A percentile compares a stretch with the other conserved stretches of the same genome.
Evolutionary conservation across 2,888 invertebrate genomes (phyloP).

Genomic region (Aspidapion aeneum): DNA sequence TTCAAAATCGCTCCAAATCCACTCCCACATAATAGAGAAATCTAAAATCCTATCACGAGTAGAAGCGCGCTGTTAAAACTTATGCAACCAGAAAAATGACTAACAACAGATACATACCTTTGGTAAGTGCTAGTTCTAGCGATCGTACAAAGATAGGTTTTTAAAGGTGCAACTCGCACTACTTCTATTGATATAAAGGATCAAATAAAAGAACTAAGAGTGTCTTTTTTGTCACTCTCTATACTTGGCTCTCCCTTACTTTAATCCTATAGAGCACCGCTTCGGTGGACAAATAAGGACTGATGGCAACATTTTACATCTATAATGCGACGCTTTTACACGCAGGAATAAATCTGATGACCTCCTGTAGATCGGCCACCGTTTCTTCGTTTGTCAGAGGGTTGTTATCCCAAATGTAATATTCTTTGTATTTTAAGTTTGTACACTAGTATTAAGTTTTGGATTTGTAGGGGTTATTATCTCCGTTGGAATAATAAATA

Average conservation of each 20-base stretch:
- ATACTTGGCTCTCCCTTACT: background rate
- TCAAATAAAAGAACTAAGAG: no score
- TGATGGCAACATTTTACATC: background rate
- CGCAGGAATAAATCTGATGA: background rate
- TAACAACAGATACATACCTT: background rate
- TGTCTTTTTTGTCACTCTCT: background rate
- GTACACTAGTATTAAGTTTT: no score
- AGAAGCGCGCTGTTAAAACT: background rate
- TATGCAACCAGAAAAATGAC: background rate
- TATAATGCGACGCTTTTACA: background rate
- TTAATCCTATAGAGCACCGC: background rate
- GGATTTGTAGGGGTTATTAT: no score
- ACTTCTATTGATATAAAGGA: no score
- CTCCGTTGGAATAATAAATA: no score
- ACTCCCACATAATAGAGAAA: background rate
- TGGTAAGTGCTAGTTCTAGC: background rate
- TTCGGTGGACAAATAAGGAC: background rate
- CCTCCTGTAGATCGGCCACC: conserved; percentile 16
- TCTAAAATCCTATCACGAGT: background rate
- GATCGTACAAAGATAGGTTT: background rate
- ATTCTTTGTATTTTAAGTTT: background rate
- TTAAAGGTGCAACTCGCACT: background rate
- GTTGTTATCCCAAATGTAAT: background rate
- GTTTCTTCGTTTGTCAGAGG: conserved; percentile 13
- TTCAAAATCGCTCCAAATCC: background rate